Conservation (phyloP, 2,113 vertebrate species). For the Protobothrops flavoviridis region DNA sequence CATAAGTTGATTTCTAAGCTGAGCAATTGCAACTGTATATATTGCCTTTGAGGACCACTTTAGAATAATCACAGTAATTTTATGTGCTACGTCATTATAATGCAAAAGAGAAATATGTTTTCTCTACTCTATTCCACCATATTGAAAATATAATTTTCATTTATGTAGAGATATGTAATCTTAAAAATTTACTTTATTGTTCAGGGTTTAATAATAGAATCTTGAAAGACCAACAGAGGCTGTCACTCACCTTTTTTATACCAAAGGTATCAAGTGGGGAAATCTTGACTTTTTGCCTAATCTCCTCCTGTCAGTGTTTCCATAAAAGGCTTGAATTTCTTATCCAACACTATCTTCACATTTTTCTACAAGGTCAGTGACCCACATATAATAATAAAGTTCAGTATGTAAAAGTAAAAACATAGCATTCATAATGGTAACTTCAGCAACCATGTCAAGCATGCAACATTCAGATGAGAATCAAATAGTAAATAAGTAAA, state of each 20-base stretch:
- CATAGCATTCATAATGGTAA: background rate
- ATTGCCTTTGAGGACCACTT: background rate
- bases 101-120: background rate
- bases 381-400: background rate
- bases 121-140: background rate
- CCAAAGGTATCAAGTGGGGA: background rate
- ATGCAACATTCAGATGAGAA: background rate
- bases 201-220: background rate
- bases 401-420: background rate
- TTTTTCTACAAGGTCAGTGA: background rate
- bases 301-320: background rate
- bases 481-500: background rate
- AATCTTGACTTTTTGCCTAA: background rate
- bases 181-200: background rate
- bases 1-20: background rate
- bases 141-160: background rate
- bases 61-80: background rate
- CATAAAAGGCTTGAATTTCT: background rate
- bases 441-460: background rate
- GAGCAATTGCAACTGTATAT: background rate
- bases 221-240: background rate
- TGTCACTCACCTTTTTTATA: background rate
- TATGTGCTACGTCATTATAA: background rate
- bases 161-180: conserved; percentile 1
- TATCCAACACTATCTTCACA: background rate